phyloP scores from a whole-genome alignment of 35 echinoderm and acorn worm species.

The Amphiura filiformis region DNA sequence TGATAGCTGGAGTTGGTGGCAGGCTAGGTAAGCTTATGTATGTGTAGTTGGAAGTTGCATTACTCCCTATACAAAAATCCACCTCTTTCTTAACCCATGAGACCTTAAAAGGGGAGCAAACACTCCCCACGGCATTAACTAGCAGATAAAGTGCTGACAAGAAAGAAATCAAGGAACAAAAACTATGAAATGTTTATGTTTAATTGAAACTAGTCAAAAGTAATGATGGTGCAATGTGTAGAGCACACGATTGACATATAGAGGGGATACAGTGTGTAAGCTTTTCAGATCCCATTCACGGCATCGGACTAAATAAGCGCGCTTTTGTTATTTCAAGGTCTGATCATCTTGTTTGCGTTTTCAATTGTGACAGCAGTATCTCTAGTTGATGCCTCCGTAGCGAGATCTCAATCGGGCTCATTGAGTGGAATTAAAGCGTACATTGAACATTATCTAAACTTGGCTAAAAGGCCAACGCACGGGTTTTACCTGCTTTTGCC shows the following conservation, averaged over 20 bases:
- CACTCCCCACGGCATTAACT: not conserved
- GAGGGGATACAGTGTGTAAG: not conserved
- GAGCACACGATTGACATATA: not conserved
- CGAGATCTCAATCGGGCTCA: not conserved
- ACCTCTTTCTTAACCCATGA: too few species aligned
- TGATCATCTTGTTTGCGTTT: constrained; percentile 1
- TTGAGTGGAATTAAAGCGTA: constrained; percentile 3
- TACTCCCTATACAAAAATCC: too few species aligned
- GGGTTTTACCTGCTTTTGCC: not conserved
- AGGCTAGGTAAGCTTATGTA: too few species aligned
- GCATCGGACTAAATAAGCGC: not conserved
- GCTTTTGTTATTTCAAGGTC: constrained; percentile 2
- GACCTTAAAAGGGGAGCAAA: too few species aligned
- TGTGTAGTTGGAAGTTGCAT: too few species aligned
- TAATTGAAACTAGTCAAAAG: constrained; percentile 15
- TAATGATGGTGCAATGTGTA: not conserved
- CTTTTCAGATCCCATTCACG: not conserved
- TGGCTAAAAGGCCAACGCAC: constrained; percentile 13
- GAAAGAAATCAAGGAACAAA: not conserved
- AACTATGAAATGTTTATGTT: not conserved
- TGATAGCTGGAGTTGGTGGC: too few species aligned
- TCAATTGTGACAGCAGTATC: not conserved
- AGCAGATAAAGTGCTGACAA: constrained; percentile 7
- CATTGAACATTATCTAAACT: constrained; percentile 12
- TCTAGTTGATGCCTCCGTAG: not conserved